phyloP scores from a whole-genome alignment of 1,140 invertebrate genomes.

The Cylas formicarius region DNA sequence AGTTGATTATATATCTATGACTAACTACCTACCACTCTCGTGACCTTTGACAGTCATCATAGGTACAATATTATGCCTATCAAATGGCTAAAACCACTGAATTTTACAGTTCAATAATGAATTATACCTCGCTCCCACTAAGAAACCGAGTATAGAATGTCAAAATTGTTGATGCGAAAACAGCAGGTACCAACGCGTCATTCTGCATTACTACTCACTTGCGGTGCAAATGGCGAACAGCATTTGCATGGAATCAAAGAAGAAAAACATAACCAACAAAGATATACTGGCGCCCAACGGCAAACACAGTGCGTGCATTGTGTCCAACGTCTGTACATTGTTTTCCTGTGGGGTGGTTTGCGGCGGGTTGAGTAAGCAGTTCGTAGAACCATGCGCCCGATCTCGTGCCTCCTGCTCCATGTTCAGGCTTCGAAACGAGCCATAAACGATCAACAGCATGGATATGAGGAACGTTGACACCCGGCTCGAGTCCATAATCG shows the following conservation, averaged over 20 bases:
- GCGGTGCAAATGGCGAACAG: constrained; percentile 96
- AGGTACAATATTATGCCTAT: no score
- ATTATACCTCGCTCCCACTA: no score
- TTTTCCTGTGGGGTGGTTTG: constrained; percentile 50
- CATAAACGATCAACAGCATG: constrained; percentile 95
- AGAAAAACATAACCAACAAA: constrained; percentile 96
- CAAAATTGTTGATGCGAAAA: no score
- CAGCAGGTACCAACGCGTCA: no score
- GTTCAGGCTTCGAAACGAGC: constrained; percentile 86
- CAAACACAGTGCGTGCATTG: constrained; percentile 93
- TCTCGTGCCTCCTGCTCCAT: constrained; percentile 90
- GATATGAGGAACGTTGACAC: constrained; percentile 96
- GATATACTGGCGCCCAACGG: constrained; percentile 93
- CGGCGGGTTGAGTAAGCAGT: constrained; percentile 45
- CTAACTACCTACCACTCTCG: no score
- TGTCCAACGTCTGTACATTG: constrained; percentile 82
- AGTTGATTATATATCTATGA: no score
- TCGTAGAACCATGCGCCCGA: constrained; percentile 51
- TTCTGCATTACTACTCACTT: constrained; percentile 56
- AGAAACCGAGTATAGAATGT: no score
- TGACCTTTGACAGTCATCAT: no score
- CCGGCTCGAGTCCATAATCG: constrained; percentile 92
- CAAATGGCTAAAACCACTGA: no score
- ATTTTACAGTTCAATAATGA: no score
- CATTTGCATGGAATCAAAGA: constrained; percentile 98